phyloP scores from a whole-genome alignment of 2,113 vertebrate genomes.

The Lophura nycthemera region DNA sequence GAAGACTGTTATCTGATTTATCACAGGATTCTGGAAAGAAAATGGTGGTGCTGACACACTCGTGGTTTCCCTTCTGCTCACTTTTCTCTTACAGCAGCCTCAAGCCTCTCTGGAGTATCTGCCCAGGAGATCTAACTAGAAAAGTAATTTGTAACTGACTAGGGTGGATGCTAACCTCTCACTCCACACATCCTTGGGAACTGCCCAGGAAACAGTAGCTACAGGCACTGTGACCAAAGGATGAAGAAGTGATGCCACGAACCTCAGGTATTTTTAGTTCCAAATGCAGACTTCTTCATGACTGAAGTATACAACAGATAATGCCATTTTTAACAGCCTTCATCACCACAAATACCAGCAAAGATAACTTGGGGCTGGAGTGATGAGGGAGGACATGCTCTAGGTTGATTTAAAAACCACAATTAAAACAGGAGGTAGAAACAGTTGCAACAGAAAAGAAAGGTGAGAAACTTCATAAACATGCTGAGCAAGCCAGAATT shows the following conservation, averaged over 20 bases:
- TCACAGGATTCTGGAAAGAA: constrained; percentile 52
- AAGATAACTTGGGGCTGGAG: neutral
- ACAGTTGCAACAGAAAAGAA: neutral
- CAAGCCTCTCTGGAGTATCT: constrained; percentile 10
- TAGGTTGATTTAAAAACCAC: neutral
- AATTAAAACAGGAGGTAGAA: neutral
- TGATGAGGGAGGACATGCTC: neutral
- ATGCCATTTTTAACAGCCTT: neutral
- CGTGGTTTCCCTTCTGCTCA: constrained; percentile 28
- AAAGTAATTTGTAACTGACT: neutral
- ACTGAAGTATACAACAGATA: neutral
- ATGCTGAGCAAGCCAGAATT: neutral
- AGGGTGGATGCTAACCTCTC: neutral
- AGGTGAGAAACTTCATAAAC: neutral
- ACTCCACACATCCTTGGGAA: neutral
- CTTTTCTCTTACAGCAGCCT: constrained; percentile 3
- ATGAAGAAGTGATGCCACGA: neutral
- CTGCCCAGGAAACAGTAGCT: neutral
- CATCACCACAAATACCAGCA: neutral
- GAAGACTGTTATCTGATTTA: constrained; percentile 52
- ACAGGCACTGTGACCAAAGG: neutral
- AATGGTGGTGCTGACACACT: constrained; percentile 12
- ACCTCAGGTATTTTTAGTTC: neutral
- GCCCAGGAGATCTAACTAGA: neutral
- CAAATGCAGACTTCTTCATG: neutral